These are phyloP conservation scores for Psittacus erithacus DNA, from an alignment of 2,113 vertebrate species.

Conservation along the genomic window DNA sequence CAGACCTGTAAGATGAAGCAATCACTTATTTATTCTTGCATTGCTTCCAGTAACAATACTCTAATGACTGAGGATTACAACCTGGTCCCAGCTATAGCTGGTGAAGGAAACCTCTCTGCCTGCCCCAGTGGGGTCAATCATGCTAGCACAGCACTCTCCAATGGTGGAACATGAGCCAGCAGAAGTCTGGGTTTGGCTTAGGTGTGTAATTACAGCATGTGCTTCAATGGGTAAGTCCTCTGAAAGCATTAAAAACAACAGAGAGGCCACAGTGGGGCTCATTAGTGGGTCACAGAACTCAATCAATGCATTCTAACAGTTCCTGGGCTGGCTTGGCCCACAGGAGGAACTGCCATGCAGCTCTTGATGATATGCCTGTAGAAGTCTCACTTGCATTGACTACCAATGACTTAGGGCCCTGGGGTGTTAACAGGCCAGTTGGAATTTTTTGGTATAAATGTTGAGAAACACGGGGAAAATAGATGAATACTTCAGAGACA, in stretches of 20 bases:
- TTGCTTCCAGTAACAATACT: not conserved
- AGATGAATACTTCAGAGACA: not conserved
- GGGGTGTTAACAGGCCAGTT: fast-evolving
- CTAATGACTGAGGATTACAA: not conserved
- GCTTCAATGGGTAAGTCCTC: not conserved
- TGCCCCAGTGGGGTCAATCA: not conserved
- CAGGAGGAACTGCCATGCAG: not conserved
- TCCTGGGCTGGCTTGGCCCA: not conserved
- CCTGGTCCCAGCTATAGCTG: not conserved
- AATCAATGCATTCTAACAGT: not conserved
- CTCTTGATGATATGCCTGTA: not conserved
- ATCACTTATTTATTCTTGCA: not conserved
- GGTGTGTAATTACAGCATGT: not conserved
- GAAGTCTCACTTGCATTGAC: not conserved
- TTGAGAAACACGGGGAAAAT: not conserved
- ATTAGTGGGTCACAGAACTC: not conserved
- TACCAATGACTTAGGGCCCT: not conserved
- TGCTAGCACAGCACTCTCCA: fast-evolving
- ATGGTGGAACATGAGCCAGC: not conserved
- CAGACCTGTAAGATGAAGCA: not conserved
- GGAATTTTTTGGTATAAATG: not conserved
- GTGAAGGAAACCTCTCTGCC: not conserved
- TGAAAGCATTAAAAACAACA: not conserved
- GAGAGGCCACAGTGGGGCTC: not conserved
- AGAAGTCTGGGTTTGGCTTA: not conserved